Base-by-base conservation (phyloP, 2,113 vertebrate species). In the Cyprinodon variegatus region DNA sequence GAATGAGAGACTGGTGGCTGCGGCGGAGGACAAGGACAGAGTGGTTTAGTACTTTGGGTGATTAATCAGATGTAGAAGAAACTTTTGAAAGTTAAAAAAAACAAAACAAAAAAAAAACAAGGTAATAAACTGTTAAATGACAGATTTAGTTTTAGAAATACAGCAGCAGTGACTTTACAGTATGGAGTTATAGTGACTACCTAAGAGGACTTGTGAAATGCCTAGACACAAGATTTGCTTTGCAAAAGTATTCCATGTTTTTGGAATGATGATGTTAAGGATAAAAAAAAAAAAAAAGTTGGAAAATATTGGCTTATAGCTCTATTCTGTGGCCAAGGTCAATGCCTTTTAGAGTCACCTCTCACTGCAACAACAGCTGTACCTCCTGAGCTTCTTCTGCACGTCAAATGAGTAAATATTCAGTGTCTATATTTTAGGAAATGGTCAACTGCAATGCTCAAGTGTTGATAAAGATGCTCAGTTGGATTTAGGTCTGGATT, bases 41-140 rank as follows among this genome's bases (percentile, higher is more conserved):
- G 78, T 57, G 64, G 29, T 89, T 90, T 87, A 88, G 85, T 87
- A 89, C 88, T 90, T 91, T 77, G 81, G 86, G 85, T 88, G 89
- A 89, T 91, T 88, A 92, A 89, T 86, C 86, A 84, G 72, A 79
- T 78, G 79, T 82, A 90, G 86, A 83, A 87, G 86, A 90, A 93
- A 93, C 78, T 90, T 92, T 91, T 82, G 74, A 70, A 82, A 89
- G 84, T 83, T 76, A 81, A 88, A 85, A 89, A 89, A 29, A 29
- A 29, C 29, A n/a, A n/a, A n/a, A n/a, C 29, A 1, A 1, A 1
- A 29, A 29, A 29, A 29, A 29, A 29, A 29, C 29, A 29, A 29
- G 78, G 76, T 78, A 90, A 86, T 82, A 84, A 89, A 88, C 66
- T 72, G 57, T 59, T 82, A 61, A 83, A 79, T 70, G 70, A 79